Conservation (phyloP, 2,113 vertebrate species). For the Bubo bubo region DNA sequence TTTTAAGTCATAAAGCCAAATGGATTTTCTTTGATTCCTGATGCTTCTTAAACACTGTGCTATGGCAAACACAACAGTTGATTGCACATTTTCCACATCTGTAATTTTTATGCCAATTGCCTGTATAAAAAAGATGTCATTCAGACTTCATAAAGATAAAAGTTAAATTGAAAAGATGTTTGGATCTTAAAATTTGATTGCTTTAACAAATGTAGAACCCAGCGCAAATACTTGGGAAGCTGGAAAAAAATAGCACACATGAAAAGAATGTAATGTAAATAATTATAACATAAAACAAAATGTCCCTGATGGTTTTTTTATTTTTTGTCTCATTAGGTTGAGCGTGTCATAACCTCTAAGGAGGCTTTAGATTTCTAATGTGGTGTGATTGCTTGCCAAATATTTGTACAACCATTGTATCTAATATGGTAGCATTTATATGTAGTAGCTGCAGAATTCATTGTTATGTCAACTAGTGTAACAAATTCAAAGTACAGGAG, state of each 20-base stretch:
- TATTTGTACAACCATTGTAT: background rate
- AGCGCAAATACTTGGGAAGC: background rate
- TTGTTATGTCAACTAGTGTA: background rate
- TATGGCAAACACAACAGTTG: background rate
- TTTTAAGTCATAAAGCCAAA: background rate
- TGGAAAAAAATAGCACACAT: background rate
- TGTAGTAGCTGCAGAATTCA: background rate
- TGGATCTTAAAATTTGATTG: constrained; percentile 49
- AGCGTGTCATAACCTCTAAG: background rate
- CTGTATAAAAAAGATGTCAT: background rate
- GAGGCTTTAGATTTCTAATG: background rate
- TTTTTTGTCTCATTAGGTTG: background rate
- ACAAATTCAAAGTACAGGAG: background rate
- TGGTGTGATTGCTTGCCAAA: background rate
- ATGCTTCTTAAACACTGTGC: background rate
- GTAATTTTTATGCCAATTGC: constrained; percentile 39
- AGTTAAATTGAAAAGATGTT: background rate
- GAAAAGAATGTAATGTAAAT: background rate
- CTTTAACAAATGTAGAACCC: background rate
- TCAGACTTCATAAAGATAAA: constrained; percentile 20
- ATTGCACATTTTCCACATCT: constrained; percentile 14
- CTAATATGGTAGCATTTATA: background rate
- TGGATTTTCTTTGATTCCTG: background rate
- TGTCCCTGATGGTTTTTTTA: background rate
- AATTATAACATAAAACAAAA: background rate